These are phyloP conservation scores for Zaprionus gabonicus DNA, from an alignment of 1,140 invertebrate species.

Conservation along the genomic window DNA sequence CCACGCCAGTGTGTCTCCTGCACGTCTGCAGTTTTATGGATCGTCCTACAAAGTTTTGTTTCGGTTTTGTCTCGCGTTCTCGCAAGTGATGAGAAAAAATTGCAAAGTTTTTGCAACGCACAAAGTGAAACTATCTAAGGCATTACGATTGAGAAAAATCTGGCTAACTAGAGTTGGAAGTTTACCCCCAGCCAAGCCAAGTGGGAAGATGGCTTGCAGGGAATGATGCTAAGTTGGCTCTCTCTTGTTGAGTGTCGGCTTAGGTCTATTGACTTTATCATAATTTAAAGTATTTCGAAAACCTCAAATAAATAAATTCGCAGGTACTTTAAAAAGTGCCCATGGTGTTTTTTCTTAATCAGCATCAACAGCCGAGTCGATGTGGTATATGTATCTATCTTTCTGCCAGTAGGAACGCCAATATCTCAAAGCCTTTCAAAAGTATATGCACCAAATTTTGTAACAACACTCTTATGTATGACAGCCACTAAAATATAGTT, in stretches of 20 bases:
- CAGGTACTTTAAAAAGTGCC: not conserved
- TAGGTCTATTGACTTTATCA: not conserved
- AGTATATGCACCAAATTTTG: too few species aligned
- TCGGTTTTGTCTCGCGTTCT: slow-evolving; percentile 33
- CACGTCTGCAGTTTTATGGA: slow-evolving; percentile 51
- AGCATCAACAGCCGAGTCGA: too few species aligned
- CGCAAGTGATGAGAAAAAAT: slow-evolving; percentile 52
- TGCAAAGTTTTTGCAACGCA: slow-evolving; percentile 56
- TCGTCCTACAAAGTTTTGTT: slow-evolving; percentile 43
- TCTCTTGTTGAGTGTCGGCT: not conserved
- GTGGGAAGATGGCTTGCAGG: not conserved
- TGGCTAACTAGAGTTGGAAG: slow-evolving; percentile 38
- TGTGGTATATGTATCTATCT: too few species aligned
- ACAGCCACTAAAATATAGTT: too few species aligned
- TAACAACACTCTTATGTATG: too few species aligned
- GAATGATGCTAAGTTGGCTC: not conserved
- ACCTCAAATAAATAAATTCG: not conserved
- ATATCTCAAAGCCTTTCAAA: too few species aligned
- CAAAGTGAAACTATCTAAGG: slow-evolving; percentile 39
- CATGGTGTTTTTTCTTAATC: too few species aligned
- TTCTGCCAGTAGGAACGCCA: too few species aligned
- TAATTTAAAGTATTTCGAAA: not conserved
- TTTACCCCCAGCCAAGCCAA: slow-evolving; percentile 7
- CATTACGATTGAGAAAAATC: slow-evolving; percentile 26
- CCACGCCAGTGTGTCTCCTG: slow-evolving; percentile 43